Conservation (phyloP, 2,113 vertebrate genomes). For the Oxyura jamaicensis region DNA sequence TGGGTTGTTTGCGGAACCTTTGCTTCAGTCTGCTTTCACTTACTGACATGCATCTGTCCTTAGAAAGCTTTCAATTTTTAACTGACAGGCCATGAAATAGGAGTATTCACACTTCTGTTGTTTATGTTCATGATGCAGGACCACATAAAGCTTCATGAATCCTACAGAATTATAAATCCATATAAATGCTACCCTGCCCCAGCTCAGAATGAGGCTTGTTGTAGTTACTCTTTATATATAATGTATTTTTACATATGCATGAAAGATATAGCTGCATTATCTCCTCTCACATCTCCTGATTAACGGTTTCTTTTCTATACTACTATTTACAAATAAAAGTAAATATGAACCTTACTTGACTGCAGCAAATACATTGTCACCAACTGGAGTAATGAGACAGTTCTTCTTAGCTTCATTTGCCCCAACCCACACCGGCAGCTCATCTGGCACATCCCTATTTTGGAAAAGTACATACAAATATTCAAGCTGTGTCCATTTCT, state of each 20-base stretch:
- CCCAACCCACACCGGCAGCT: conserved; percentile 89
- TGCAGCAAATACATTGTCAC: conserved; percentile 94
- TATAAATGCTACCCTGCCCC: not conserved
- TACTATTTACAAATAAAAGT: not conserved
- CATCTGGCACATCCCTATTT: conserved; percentile 89
- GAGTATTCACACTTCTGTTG: not conserved
- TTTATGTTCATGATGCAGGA: not conserved
- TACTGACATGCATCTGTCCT: not conserved
- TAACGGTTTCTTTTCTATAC: not conserved
- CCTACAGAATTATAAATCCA: not conserved
- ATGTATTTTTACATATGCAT: not conserved
- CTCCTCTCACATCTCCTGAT: not conserved
- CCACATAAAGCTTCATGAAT: not conserved
- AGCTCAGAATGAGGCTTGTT: not conserved
- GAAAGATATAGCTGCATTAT: not conserved
- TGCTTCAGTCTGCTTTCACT: not conserved
- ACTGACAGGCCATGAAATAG: not conserved
- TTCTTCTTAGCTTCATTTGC: conserved; percentile 91
- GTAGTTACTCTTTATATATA: not conserved
- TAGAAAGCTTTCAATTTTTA: not conserved
- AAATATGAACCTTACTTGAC: conserved; percentile 85
- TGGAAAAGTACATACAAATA: conserved; percentile 30
- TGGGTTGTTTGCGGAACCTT: not conserved
- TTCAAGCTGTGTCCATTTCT: not conserved
- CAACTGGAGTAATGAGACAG: conserved; percentile 86